Conservation (phyloP, 2,113 vertebrate genomes). For the Erpornis zantholeuca region DNA sequence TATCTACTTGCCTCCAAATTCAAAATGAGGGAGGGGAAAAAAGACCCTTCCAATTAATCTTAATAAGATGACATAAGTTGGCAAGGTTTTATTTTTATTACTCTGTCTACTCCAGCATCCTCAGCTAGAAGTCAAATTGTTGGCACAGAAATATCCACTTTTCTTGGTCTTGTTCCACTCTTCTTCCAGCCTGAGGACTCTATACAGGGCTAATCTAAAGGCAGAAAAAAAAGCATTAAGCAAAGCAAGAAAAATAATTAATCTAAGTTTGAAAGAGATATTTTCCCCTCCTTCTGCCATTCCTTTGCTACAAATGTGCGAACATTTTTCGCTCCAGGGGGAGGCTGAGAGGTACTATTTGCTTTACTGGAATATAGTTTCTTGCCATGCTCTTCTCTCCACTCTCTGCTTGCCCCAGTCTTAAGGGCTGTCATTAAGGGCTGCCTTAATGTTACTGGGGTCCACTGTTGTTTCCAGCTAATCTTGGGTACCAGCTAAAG, state of each 20-base stretch:
- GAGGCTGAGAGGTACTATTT: background rate
- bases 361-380: background rate
- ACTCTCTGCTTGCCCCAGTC: background rate
- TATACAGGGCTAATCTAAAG: constrained; percentile 35
- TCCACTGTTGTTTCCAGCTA: background rate
- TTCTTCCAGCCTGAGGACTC: constrained; percentile 15
- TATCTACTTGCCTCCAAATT: constrained; percentile 5
- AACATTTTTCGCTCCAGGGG: background rate
- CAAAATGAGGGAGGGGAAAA: background rate
- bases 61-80: background rate
- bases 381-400: background rate
- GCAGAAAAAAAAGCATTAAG: constrained; percentile 51
- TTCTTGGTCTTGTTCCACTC: background rate
- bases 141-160: background rate
- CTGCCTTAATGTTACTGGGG: background rate
- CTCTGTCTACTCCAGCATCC: background rate
- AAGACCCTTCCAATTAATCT: background rate
- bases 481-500: constrained; percentile 24
- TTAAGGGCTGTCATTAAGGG: constrained; percentile 6
- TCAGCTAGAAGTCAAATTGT: background rate
- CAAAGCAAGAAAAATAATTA: constrained; percentile 68
- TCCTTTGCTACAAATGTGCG: constrained; percentile 26
- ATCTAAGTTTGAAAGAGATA: constrained; percentile 68
- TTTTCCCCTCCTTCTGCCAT: constrained; percentile 50
- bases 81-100: background rate